Evolutionary conservation across 1,140 invertebrate species (phyloP).

Genomic region (Eriocheir sinensis): DNA sequence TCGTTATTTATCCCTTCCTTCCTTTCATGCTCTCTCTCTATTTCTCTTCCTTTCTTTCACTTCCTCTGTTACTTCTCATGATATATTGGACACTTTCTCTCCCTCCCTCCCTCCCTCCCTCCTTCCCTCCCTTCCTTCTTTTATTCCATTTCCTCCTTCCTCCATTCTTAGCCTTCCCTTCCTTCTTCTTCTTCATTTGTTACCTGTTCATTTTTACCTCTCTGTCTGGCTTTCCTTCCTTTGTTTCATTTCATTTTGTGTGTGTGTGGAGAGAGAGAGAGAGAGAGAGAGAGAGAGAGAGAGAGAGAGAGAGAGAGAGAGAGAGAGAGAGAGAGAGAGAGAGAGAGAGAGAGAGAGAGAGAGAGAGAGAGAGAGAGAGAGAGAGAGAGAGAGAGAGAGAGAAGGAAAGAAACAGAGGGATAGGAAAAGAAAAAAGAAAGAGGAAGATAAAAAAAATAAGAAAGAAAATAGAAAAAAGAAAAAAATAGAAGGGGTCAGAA

Average conservation of each 20-base stretch:
- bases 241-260: background rate
- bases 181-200: too few relatives aligned
- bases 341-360: constrained; percentile 48
- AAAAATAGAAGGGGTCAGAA: background rate
- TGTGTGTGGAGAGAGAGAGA: background rate
- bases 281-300: background rate
- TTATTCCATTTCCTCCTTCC: background rate
- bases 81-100: background rate
- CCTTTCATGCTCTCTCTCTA: too few relatives aligned
- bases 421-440: background rate
- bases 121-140: background rate
- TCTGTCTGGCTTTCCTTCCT: too few relatives aligned
- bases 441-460: background rate
- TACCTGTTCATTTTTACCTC: too few relatives aligned
- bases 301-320: constrained; percentile 41
- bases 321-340: constrained; percentile 47
- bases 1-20: too few relatives aligned
- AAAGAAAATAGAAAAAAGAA: background rate
- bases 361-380: constrained; percentile 45
- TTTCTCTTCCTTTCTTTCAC: too few relatives aligned
- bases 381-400: background rate
- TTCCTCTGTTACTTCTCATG: too few relatives aligned
- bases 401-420: background rate
- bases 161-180: too few relatives aligned
- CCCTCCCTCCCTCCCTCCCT: background rate